These are phyloP conservation scores for Anolis apletophallus DNA, from an alignment of 2,797 vertebrate species.

Conservation along the genomic window DNA sequence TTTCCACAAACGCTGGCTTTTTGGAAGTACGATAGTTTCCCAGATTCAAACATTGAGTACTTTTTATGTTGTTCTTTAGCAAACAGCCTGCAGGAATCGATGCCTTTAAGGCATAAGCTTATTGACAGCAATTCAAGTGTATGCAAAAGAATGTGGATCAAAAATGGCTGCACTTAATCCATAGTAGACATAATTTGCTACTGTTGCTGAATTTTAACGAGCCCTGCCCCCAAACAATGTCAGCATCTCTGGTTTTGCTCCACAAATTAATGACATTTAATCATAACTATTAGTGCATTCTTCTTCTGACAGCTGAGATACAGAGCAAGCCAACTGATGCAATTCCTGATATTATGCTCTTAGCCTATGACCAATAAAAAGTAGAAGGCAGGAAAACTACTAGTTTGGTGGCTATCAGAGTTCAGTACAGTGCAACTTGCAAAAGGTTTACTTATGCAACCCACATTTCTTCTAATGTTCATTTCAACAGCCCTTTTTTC, in stretches of 20 bases:
- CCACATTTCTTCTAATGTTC: slow-evolving; percentile 51
- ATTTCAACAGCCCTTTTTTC: slow-evolving; percentile 58
- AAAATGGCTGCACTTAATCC: slow-evolving; percentile 77
- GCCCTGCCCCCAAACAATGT: slow-evolving; percentile 73
- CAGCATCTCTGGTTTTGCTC: slow-evolving; percentile 70
- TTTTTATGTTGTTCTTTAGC: slow-evolving; percentile 69
- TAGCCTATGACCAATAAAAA: slow-evolving; percentile 45
- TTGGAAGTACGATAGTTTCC: slow-evolving; percentile 75
- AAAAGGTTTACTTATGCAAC: slow-evolving; percentile 26
- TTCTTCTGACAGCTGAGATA: slow-evolving; percentile 75
- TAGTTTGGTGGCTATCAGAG: not conserved
- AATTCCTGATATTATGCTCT: slow-evolving; percentile 63
- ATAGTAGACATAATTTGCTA: slow-evolving; percentile 76
- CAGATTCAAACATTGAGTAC: slow-evolving; percentile 67
- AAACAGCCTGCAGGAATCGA: slow-evolving; percentile 75
- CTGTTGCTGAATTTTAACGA: slow-evolving; percentile 78
- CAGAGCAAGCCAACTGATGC: slow-evolving; percentile 66
- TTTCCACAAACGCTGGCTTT: slow-evolving; percentile 67
- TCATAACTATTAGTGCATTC: slow-evolving; percentile 71
- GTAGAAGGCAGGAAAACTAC: slow-evolving; percentile 54
- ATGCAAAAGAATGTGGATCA: slow-evolving; percentile 71
- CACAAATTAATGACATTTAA: slow-evolving; percentile 78
- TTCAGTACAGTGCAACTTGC: slow-evolving; percentile 29
- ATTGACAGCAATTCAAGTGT: slow-evolving; percentile 79
- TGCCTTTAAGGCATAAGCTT: slow-evolving; percentile 76